phyloP scores from a whole-genome alignment of 2,888 invertebrate genomes.

The Nysson spinosus region DNA sequence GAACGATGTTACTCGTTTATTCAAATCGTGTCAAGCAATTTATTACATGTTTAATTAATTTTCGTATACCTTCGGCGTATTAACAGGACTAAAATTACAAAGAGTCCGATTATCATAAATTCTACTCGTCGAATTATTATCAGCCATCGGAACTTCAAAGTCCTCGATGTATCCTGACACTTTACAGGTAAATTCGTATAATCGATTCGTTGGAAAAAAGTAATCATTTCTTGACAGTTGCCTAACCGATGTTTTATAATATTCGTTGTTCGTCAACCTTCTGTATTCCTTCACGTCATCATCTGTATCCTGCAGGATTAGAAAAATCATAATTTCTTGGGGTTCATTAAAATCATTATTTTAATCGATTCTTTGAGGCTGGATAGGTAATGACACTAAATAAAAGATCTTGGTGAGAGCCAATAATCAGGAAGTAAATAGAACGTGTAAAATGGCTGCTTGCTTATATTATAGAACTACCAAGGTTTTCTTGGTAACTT shows the following conservation, averaged over 20 bases:
- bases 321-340: too few relatives aligned
- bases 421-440: too few relatives aligned
- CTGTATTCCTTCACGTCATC: constrained; percentile 79
- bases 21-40: neutral
- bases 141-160: constrained; percentile 33
- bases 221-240: constrained; percentile 79
- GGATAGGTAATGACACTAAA: too few relatives aligned
- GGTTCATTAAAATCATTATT: too few relatives aligned
- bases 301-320: constrained; percentile 39
- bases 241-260: constrained; percentile 80
- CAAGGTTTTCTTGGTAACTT: too few relatives aligned
- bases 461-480: too few relatives aligned
- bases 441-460: too few relatives aligned
- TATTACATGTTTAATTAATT: neutral
- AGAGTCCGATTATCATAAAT: constrained; percentile 43
- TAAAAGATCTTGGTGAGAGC: too few relatives aligned
- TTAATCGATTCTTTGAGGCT: too few relatives aligned
- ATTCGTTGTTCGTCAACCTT: constrained; percentile 80
- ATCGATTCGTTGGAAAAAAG: constrained; percentile 82
- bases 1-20: neutral
- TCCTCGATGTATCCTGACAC: constrained; percentile 36
- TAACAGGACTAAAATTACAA: constrained; percentile 48
- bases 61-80: constrained; percentile 2
- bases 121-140: constrained; percentile 12
- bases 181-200: constrained; percentile 73